These are phyloP conservation scores for Spizaetus ornatus DNA, from an alignment of 2,113 vertebrate species.

Conservation along the genomic window DNA sequence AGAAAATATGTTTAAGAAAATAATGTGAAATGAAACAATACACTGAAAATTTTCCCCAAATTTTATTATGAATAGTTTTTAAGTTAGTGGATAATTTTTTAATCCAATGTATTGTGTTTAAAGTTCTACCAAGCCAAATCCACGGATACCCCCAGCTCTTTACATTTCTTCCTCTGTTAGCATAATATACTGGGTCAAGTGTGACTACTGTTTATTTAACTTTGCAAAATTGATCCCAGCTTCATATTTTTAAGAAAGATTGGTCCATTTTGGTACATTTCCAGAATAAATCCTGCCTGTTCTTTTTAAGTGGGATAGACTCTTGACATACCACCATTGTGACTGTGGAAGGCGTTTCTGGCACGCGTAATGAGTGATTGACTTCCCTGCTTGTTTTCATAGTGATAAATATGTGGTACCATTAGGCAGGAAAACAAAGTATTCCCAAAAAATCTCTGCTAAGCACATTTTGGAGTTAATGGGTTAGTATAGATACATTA, in stretches of 20 bases:
- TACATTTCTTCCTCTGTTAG: conserved; percentile 7
- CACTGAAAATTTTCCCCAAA: not conserved
- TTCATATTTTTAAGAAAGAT: conserved; percentile 46
- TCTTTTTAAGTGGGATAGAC: conserved; percentile 53
- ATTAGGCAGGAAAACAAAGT: conserved; percentile 44
- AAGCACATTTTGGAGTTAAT: conserved; percentile 54
- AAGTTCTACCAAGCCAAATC: not conserved
- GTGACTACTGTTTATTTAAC: conserved; percentile 62
- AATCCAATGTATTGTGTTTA: not conserved
- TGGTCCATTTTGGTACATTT: conserved; percentile 46
- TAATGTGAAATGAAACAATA: not conserved
- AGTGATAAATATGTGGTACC: conserved; percentile 35
- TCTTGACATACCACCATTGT: conserved; percentile 30
- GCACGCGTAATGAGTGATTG: not conserved
- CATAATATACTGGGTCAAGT: conserved; percentile 24
- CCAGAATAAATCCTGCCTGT: conserved; percentile 60
- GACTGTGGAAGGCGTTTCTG: conserved; percentile 47
- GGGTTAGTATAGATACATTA: not conserved
- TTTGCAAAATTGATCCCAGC: conserved; percentile 54
- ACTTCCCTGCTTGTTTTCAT: conserved; percentile 53
- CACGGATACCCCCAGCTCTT: not conserved
- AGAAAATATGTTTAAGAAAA: not conserved
- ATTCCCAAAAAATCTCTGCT: not conserved
- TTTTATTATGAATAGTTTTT: conserved; percentile 3
- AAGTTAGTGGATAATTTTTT: not conserved